These are phyloP conservation scores for Eupithecia subumbrata DNA, from an alignment of 2,888 invertebrate genomes.

Conservation along the genomic window DNA sequence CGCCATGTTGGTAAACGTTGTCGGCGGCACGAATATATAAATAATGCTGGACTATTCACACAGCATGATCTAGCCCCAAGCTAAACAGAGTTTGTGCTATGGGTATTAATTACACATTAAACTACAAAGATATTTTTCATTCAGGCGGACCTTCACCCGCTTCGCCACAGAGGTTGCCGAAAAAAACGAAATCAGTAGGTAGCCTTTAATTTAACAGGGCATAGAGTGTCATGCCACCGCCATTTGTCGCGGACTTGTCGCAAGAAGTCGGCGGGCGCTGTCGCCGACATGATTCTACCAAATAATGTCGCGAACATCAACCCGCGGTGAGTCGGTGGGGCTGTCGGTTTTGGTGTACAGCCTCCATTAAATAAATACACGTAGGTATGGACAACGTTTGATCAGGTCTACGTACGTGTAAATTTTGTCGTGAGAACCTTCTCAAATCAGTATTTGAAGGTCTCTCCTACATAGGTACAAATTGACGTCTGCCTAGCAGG, in stretches of 20 bases:
- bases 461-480: not conserved
- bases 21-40: not conserved
- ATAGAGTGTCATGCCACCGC: no score
- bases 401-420: not conserved
- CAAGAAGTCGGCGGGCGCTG: no score
- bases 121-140: no score
- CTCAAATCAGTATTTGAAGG: not conserved
- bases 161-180: no score
- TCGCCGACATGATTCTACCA: not conserved
- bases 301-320: not conserved
- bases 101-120: no score
- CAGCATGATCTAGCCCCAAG: no score
- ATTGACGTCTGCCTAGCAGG: not conserved
- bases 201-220: no score
- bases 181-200: no score
- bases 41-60: no score
- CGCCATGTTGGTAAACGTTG: not conserved
- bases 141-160: no score
- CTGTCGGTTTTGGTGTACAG: not conserved
- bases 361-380: not conserved
- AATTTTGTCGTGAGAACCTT: not conserved
- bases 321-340: not conserved
- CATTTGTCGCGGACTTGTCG: no score
- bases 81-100: no score
- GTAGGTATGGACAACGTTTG: not conserved